Conservation (phyloP, 2,113 vertebrate genomes). For the Donacobius atricapilla region DNA sequence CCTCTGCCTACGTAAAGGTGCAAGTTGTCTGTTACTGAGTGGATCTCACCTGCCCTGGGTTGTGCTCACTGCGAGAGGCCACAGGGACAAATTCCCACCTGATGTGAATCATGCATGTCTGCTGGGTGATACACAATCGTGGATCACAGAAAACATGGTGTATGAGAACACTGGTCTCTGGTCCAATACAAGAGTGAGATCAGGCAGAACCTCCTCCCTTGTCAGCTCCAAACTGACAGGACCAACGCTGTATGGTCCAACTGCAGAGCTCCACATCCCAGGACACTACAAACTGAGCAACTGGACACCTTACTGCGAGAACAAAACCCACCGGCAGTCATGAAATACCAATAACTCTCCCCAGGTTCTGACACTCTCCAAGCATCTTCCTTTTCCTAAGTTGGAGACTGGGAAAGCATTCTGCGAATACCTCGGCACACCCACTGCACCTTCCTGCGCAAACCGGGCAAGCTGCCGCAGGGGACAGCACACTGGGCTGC, state of each 20-base stretch:
- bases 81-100: background rate
- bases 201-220: background rate
- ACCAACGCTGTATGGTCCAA: background rate
- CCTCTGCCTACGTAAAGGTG: background rate
- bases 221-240: background rate
- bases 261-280: background rate
- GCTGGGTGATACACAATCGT: background rate
- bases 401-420: background rate
- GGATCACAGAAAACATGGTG: background rate
- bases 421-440: background rate
- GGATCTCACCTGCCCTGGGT: background rate
- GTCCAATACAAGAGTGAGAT: background rate
- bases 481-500: background rate
- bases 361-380: background rate
- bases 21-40: background rate
- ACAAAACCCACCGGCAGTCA: background rate
- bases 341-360: background rate
- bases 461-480: background rate
- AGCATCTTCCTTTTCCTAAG: background rate
- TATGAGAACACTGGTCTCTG: background rate
- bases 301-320: background rate
- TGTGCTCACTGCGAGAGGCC: background rate
- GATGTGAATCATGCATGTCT: background rate
- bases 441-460: background rate
- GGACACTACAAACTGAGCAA: background rate